These are phyloP conservation scores for Drosophila ohnishii DNA, from an alignment of 1,140 invertebrate genomes.

Conservation along the genomic window DNA sequence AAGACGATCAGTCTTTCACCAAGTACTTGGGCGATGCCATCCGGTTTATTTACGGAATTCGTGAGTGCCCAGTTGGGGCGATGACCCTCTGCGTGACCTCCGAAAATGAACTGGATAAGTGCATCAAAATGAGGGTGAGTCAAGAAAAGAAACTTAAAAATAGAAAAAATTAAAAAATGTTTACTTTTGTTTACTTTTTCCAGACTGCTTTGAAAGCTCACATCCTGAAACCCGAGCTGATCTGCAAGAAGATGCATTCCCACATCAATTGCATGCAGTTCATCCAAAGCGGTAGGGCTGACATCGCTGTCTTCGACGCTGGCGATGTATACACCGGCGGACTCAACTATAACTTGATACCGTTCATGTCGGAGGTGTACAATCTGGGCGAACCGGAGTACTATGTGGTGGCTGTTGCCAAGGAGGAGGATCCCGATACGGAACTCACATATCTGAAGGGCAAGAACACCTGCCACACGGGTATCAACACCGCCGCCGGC, in stretches of 20 bases:
- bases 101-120: constrained; percentile 94
- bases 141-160: neutral
- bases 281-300: constrained; percentile 90
- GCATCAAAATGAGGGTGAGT: constrained; percentile 94
- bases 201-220: constrained; percentile 93
- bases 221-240: constrained; percentile 93
- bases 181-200: constrained; percentile 26
- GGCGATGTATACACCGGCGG: constrained; percentile 97
- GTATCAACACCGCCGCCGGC: constrained; percentile 95
- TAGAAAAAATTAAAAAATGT: neutral
- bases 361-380: constrained; percentile 95
- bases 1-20: constrained; percentile 85
- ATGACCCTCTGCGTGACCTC: constrained; percentile 96
- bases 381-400: constrained; percentile 93
- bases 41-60: constrained; percentile 88
- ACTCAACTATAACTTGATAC: constrained; percentile 89
- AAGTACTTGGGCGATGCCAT: constrained; percentile 87
- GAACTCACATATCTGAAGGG: constrained; percentile 94
- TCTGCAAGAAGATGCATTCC: constrained; percentile 92
- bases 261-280: constrained; percentile 95
- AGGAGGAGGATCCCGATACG: constrained; percentile 92
- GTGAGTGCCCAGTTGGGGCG: constrained; percentile 90
- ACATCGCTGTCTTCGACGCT: constrained; percentile 95
- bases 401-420: constrained; percentile 97
- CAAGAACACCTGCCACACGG: constrained; percentile 95